Evolutionary conservation across 2,888 invertebrate species (phyloP).

Genomic region (Venustoraphidia nigricollis): DNA sequence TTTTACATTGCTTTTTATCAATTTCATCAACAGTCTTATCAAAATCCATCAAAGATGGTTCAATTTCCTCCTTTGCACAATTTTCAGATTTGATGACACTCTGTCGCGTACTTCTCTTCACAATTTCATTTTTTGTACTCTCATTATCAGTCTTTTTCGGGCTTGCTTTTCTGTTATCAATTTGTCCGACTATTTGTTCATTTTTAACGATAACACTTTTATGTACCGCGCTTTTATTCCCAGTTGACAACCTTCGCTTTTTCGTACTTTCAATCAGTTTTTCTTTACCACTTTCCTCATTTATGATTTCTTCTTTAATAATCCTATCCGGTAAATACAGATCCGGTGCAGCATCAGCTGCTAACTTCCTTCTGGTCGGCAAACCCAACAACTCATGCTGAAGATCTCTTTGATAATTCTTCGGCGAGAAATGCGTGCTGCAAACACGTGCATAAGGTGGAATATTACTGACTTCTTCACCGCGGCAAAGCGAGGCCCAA

Average conservation of each 20-base stretch:
- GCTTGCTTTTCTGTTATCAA: background rate
- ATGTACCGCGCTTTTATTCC: conserved; percentile 4
- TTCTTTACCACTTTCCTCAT: conserved; percentile 4
- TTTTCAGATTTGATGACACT: background rate
- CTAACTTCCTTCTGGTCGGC: conserved; percentile 31
- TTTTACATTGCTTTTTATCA: conserved; percentile 8
- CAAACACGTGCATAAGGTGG: conserved; percentile 33
- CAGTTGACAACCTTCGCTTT: background rate
- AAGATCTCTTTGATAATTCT: conserved; percentile 35
- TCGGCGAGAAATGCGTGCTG: conserved; percentile 33
- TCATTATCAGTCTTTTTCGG: background rate
- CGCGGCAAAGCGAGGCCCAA: conserved; percentile 32
- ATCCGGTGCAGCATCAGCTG: conserved; percentile 30
- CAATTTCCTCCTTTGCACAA: background rate
- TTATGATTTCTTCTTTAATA: conserved; percentile 3
- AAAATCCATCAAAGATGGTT: too few species aligned
- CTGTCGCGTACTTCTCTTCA: background rate
- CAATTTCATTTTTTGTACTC: background rate
- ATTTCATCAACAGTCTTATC: background rate
- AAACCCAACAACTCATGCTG: conserved; percentile 37
- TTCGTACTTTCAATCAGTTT: background rate
- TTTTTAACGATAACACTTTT: conserved; percentile 8
- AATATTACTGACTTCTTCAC: conserved; percentile 19
- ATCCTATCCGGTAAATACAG: conserved; percentile 15
- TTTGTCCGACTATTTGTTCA: conserved; percentile 3